These are phyloP conservation scores for Drosophila littoralis DNA, from an alignment of 1,140 invertebrate species.

Conservation along the genomic window DNA sequence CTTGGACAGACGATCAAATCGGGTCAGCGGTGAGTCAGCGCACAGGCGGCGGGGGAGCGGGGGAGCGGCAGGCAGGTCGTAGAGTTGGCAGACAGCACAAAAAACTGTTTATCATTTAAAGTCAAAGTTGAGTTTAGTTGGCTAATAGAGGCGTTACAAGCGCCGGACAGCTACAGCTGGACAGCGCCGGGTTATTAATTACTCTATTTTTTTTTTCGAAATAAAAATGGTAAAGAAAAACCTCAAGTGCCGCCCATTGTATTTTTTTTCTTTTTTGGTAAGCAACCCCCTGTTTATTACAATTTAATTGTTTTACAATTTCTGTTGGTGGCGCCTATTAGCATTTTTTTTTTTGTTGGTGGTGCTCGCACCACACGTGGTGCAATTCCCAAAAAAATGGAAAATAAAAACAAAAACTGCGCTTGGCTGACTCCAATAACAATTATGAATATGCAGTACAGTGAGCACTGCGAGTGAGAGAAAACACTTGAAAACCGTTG, in stretches of 20 bases:
- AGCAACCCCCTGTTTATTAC: conserved; percentile 60
- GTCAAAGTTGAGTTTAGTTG: conserved; percentile 45
- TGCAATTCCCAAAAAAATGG: conserved; percentile 70
- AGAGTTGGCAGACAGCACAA: conserved; percentile 21
- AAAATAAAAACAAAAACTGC: conserved; percentile 27
- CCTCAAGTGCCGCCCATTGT: conserved; percentile 52
- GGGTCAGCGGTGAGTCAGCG: background rate
- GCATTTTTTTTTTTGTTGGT: conserved; percentile 46
- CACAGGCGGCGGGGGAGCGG: background rate
- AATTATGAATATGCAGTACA: conserved; percentile 35
- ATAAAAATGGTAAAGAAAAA: conserved; percentile 25
- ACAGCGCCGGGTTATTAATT: conserved; percentile 68
- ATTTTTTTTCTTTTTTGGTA: conserved; percentile 22
- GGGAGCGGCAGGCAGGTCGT: background rate
- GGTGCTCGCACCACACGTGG: conserved; percentile 65
- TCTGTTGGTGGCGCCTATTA: conserved; percentile 71
- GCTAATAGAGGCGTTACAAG: conserved; percentile 73
- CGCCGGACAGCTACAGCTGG: conserved; percentile 36
- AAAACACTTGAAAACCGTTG: conserved; percentile 45
- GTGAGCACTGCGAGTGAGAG: conserved; percentile 8
- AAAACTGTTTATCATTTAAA: conserved; percentile 77
- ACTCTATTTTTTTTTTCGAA: conserved; percentile 58
- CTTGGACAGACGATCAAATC: conserved; percentile 36
- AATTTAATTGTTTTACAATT: conserved; percentile 83
- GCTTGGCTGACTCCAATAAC: conserved; percentile 43